These are phyloP conservation scores for Moxostoma hubbsi DNA, from an alignment of 2,797 vertebrate species.

Conservation along the genomic window DNA sequence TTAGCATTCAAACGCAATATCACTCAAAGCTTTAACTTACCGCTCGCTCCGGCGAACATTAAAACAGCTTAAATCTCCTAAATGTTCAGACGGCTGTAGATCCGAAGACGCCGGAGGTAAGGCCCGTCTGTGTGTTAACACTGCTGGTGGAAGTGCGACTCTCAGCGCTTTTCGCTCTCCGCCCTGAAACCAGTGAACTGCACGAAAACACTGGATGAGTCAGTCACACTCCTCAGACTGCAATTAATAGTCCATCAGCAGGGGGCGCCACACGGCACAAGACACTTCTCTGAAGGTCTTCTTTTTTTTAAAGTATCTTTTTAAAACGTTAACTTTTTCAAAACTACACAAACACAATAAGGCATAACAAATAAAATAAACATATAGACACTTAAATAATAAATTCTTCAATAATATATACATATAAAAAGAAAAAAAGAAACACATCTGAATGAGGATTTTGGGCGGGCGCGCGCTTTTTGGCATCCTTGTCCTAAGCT, in stretches of 20 bases:
- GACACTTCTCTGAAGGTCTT: too few species aligned
- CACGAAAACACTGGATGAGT: conserved; percentile 32
- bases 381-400: too few species aligned
- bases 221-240: neutral
- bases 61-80: conserved; percentile 47
- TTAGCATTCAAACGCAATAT: conserved; percentile 17
- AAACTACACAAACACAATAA: neutral
- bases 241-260: neutral
- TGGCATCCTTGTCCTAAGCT: too few species aligned
- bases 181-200: conserved; percentile 49
- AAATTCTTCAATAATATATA: neutral
- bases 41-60: conserved; percentile 65
- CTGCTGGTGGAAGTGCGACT: conserved; percentile 52
- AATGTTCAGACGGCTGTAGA: conserved; percentile 3
- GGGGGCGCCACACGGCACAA: neutral
- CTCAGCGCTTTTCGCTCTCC: conserved; percentile 56
- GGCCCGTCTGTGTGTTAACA: conserved; percentile 27
- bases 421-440: neutral
- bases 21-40: conserved; percentile 59
- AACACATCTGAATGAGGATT: too few species aligned
- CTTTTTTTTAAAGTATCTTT: too few species aligned
- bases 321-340: neutral
- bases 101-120: neutral
- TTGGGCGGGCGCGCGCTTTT: too few species aligned
- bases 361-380: too few species aligned